Conservation (phyloP, 2,888 invertebrate species). For the Leucania comma region DNA sequence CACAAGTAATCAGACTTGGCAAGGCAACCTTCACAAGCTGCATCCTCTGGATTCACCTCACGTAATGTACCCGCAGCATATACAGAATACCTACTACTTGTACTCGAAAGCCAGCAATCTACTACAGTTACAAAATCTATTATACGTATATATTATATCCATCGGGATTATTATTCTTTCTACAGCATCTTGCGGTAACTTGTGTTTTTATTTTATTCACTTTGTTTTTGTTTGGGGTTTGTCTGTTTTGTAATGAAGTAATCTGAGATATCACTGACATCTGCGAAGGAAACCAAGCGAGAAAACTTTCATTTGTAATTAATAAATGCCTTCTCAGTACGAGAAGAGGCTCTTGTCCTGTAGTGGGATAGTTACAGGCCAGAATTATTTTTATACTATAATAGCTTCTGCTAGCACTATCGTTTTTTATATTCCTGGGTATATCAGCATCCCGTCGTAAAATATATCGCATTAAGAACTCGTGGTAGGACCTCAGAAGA, state of each 20-base stretch:
- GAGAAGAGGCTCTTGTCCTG: not conserved
- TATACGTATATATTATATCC: too few species aligned
- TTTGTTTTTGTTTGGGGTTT: not conserved
- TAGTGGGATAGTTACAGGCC: not conserved
- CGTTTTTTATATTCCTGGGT: too few species aligned
- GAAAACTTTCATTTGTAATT: too few species aligned
- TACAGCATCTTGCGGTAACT: not conserved
- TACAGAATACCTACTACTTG: not conserved
- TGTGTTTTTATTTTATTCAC: conserved; percentile 10
- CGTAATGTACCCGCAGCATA: conserved; percentile 16
- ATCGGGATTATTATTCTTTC: conserved; percentile 19
- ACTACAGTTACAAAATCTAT: conserved; percentile 26
- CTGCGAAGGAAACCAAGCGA: too few species aligned
- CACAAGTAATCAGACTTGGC: not conserved
- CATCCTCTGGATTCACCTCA: conserved; percentile 22
- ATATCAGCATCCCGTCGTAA: too few species aligned
- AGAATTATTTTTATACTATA: not conserved
- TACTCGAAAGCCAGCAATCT: conserved; percentile 18
- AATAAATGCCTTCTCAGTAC: not conserved
- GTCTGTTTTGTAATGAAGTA: not conserved
- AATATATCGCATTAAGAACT: too few species aligned
- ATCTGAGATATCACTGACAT: too few species aligned
- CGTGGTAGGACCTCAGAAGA: too few species aligned
- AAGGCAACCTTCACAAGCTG: not conserved
- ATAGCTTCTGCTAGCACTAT: too few species aligned